Evolutionary conservation across 2,888 invertebrate species (phyloP).

Genomic region (Callinectes sapidus): DNA sequence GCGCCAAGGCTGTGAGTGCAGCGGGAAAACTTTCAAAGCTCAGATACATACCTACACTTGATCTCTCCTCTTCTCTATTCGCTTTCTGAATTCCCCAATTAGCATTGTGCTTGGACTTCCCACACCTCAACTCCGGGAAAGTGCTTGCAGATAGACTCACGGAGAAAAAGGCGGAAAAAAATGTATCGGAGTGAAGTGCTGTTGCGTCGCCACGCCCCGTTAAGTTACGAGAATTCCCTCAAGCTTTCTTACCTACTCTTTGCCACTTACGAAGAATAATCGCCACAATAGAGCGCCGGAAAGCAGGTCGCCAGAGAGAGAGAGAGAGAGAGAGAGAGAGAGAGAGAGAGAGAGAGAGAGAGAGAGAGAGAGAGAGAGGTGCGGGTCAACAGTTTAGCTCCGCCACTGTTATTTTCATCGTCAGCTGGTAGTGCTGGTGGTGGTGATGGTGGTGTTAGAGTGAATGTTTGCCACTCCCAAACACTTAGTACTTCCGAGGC

Average conservation of each 20-base stretch:
- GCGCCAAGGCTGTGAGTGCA: background rate
- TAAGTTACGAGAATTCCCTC: background rate
- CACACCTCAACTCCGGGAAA: background rate
- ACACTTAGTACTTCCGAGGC: background rate
- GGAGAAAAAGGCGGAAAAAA: background rate
- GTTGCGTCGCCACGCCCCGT: background rate
- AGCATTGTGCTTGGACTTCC: background rate
- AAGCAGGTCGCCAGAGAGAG: background rate
- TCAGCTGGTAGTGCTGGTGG: too few species aligned
- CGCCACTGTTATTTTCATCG: constrained; percentile 3
- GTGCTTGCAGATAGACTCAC: background rate
- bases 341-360: background rate
- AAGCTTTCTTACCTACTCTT: background rate
- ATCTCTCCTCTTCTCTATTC: background rate
- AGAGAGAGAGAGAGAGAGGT: background rate
- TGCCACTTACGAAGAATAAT: constrained; percentile 18
- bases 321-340: background rate
- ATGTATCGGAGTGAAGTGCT: background rate
- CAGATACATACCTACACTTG: background rate
- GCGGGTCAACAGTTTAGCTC: constrained; percentile 2
- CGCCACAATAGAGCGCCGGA: background rate
- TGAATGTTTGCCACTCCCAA: background rate
- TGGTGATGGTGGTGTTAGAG: background rate
- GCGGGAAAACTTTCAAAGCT: background rate
- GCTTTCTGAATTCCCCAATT: background rate